Percentiles rank a stretch among this genome's conserved stretches.
phyloP scores from a whole-genome alignment of 2,113 vertebrate species.

The Phainopepla nitens region DNA sequence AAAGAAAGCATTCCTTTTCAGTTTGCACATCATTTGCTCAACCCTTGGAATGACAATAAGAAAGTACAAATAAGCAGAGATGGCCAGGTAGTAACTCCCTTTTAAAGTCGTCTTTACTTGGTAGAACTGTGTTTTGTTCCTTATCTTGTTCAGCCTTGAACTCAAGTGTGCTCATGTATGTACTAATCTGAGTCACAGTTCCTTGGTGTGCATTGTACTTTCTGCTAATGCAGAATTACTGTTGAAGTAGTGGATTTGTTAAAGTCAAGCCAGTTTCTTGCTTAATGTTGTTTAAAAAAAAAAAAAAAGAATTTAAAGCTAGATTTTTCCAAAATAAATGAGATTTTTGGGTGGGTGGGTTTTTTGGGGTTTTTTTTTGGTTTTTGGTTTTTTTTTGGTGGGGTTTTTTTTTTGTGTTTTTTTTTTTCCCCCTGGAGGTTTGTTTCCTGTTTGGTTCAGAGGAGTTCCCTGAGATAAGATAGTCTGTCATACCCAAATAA shows the following conservation, averaged over 20 bases:
- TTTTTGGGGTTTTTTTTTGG: not conserved
- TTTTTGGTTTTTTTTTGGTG: not conserved
- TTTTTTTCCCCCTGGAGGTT: too few species aligned
- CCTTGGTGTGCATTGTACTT: not conserved
- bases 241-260: not conserved
- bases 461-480: not conserved
- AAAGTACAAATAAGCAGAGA: conserved; percentile 93
- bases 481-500: not conserved
- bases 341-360: not conserved
- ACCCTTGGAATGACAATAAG: conserved; percentile 92
- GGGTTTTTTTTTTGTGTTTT: not conserved
- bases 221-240: not conserved
- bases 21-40: conserved; percentile 82
- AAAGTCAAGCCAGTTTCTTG: not conserved
- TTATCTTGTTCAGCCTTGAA: not conserved
- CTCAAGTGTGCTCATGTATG: rapidly evolving
- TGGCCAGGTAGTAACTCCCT: conserved; percentile 80
- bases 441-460: not conserved
- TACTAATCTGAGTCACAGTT: not conserved
- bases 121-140: not conserved
- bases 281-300: rapidly evolving
- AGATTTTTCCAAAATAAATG: not conserved
- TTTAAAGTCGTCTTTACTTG: not conserved
- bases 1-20: conserved; percentile 87
- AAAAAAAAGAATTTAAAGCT: rapidly evolving